These are phyloP conservation scores for Adrianichthys oophorus DNA, from an alignment of 2,797 vertebrate species.

Conservation along the genomic window DNA sequence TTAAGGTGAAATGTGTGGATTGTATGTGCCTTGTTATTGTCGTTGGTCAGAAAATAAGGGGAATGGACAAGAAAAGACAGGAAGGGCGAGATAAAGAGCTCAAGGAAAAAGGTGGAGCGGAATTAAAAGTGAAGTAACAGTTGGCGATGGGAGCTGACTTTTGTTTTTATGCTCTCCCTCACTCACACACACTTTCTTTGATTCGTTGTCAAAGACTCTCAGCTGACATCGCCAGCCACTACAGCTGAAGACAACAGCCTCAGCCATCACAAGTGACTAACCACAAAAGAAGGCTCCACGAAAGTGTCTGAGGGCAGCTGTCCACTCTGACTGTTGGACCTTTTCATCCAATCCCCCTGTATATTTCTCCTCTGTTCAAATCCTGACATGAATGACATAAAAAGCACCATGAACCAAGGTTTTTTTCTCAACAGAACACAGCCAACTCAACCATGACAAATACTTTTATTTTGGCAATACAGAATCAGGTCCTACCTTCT, in stretches of 20 bases:
- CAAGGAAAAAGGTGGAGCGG: background rate
- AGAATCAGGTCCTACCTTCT: background rate
- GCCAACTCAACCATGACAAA: background rate
- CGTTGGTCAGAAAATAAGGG: background rate
- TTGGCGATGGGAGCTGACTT: slow-evolving; percentile 27
- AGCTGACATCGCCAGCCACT: slow-evolving; percentile 41
- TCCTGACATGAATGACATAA: background rate
- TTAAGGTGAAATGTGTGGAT: background rate
- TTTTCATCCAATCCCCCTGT: slow-evolving; percentile 3
- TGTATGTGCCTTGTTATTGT: slow-evolving; percentile 8
- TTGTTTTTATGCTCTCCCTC: background rate
- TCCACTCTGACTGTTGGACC: slow-evolving; percentile 1
- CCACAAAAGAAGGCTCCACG: slow-evolving; percentile 9
- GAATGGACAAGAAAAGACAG: background rate
- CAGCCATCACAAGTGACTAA: slow-evolving; percentile 32
- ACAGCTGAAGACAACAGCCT: slow-evolving; percentile 31
- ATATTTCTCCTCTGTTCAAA: background rate
- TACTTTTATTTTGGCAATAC: background rate
- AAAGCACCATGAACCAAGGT: background rate
- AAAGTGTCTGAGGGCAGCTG: background rate
- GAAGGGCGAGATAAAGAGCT: background rate
- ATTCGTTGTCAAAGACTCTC: slow-evolving; percentile 37
- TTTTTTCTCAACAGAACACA: background rate
- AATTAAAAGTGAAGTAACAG: slow-evolving; percentile 13
- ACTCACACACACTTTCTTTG: slow-evolving; percentile 46